Conservation (phyloP, 2,113 vertebrate species). For the Tyto alba region DNA sequence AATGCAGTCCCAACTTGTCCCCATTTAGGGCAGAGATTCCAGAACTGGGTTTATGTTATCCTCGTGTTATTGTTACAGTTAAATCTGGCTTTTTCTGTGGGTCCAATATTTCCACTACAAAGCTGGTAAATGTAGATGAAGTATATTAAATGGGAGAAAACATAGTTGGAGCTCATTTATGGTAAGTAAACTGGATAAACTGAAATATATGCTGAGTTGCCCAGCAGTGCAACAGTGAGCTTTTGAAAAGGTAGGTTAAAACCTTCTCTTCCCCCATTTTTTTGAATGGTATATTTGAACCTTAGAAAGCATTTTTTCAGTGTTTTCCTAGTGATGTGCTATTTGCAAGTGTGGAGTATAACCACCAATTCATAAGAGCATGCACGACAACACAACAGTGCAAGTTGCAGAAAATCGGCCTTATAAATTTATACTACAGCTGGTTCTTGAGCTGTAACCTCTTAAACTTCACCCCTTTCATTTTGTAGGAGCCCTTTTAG, state of each 20-base stretch:
- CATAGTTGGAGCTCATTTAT: not conserved
- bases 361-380: rapidly evolving
- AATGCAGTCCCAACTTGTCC: not conserved
- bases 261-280: not conserved
- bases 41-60: not conserved
- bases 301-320: not conserved
- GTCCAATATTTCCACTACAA: not conserved
- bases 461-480: not conserved
- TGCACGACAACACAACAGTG: rapidly evolving
- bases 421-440: not conserved
- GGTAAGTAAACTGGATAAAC: not conserved
- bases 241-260: not conserved
- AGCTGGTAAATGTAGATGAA: not conserved
- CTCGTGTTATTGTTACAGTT: not conserved
- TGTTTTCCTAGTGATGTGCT: not conserved
- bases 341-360: not conserved
- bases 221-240: not conserved
- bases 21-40: not conserved
- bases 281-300: not conserved
- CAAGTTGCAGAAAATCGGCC: not conserved
- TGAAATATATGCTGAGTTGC: not conserved
- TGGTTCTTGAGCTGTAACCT: not conserved
- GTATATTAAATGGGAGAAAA: not conserved
- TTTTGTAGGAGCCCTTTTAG: not conserved
- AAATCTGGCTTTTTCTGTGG: not conserved